Conservation (phyloP, 2,797 vertebrate species). For the Pagetopsis macropterus region DNA sequence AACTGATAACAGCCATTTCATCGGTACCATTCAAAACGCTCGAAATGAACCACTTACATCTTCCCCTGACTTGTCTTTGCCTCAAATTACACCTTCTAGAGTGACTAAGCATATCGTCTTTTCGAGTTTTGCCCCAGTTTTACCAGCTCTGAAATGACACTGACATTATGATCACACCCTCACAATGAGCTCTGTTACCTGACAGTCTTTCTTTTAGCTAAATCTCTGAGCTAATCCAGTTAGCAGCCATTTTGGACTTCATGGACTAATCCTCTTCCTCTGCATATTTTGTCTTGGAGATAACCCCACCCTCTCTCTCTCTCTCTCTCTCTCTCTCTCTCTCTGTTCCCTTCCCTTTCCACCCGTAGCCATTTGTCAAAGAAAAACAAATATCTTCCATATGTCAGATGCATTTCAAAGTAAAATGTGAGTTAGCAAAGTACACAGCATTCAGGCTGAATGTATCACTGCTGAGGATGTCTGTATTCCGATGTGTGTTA, state of each 20-base stretch:
- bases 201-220: neutral
- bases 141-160: neutral
- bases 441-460: constrained; percentile 69
- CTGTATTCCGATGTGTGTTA: constrained; percentile 11
- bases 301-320: neutral
- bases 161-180: neutral
- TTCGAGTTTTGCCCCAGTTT: neutral
- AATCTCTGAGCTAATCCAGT: constrained; percentile 31
- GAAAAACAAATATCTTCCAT: constrained; percentile 65
- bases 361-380: constrained; percentile 32
- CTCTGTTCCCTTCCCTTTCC: neutral
- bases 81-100: neutral
- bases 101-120: neutral
- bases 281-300: neutral
- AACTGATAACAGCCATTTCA: no score
- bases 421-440: constrained; percentile 70
- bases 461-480: constrained; percentile 64
- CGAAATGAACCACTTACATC: no score
- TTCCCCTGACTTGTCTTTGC: neutral
- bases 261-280: neutral
- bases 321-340: neutral
- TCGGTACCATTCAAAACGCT: no score
- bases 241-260: constrained; percentile 15
- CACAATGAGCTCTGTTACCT: neutral
- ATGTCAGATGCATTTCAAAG: constrained; percentile 71